phyloP scores from a whole-genome alignment of 2,797 vertebrate genomes.

The Gallinago stenura region DNA sequence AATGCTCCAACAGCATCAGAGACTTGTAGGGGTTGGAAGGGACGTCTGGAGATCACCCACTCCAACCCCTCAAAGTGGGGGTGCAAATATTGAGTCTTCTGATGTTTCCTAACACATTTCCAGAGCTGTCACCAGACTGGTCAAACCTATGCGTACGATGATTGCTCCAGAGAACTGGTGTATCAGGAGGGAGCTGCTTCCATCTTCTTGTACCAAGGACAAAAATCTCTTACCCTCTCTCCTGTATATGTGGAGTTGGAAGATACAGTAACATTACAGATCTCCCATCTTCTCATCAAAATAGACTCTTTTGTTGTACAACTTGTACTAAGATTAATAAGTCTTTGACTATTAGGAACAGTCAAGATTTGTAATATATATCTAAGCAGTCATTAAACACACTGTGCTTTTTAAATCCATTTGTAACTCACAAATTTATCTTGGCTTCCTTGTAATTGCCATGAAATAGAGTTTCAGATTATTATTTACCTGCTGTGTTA shows the following conservation, averaged over 20 bases:
- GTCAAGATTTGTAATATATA: neutral
- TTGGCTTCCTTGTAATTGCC: neutral
- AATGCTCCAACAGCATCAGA: neutral
- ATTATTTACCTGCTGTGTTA: slow-evolving; percentile 45
- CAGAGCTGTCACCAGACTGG: neutral
- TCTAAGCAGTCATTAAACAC: neutral
- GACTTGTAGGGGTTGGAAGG: too few relatives aligned
- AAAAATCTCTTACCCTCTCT: neutral
- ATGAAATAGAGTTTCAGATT: slow-evolving; percentile 4
- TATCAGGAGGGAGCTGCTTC: neutral
- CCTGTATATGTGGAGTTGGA: neutral
- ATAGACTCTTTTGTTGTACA: neutral
- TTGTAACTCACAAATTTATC: neutral
- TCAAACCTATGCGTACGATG: neutral
- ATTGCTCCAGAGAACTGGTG: neutral
- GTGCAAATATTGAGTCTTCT: neutral
- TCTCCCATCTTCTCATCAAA: neutral
- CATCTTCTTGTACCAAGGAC: neutral
- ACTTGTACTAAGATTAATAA: neutral
- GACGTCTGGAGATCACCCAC: too few relatives aligned
- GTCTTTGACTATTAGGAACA: neutral
- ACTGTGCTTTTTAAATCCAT: neutral
- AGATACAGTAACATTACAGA: neutral
- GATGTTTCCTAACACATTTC: neutral
- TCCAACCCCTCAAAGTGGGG: too few relatives aligned